Percentiles rank a stretch among this genome's conserved stretches.
phyloP scores from a whole-genome alignment of 2,888 invertebrate genomes.

The Orchestes rusci region DNA sequence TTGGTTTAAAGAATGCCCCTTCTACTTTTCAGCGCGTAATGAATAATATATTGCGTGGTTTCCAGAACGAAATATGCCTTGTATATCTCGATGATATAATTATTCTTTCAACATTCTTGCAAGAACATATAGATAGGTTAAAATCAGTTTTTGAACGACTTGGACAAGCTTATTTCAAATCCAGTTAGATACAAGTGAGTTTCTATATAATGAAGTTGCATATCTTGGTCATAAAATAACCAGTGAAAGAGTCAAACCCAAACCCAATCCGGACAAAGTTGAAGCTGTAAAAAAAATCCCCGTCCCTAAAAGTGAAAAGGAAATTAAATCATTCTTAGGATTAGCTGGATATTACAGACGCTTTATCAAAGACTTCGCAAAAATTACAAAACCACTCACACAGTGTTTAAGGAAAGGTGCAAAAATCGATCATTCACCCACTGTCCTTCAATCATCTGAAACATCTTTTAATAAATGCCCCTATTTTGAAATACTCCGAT shows the following conservation, averaged over 20 bases:
- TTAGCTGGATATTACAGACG: constrained; percentile 8
- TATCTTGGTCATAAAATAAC: constrained; percentile 11
- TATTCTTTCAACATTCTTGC: background rate
- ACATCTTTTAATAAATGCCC: too few species aligned
- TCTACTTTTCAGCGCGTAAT: background rate
- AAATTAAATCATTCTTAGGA: constrained; percentile 11
- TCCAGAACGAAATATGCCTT: background rate
- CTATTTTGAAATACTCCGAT: constrained; percentile 24
- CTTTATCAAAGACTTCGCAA: constrained; percentile 7
- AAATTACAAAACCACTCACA: constrained; percentile 3
- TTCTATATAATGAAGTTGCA: constrained; percentile 2
- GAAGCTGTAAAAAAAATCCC: constrained; percentile 2
- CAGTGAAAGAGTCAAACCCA: constrained; percentile 4
- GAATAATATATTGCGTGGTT: background rate
- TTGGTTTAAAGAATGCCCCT: background rate
- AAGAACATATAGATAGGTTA: background rate
- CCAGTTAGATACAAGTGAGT: background rate
- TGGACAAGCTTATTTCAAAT: background rate
- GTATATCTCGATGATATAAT: background rate
- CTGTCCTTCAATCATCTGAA: too few species aligned
- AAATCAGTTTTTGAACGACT: background rate
- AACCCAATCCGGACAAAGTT: constrained; percentile 8
- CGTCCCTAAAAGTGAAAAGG: constrained; percentile 3
- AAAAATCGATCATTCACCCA: too few species aligned
- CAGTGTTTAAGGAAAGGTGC: background rate